phyloP scores from a whole-genome alignment of 2,797 vertebrate genomes.

The Sylvilagus floridanus region DNA sequence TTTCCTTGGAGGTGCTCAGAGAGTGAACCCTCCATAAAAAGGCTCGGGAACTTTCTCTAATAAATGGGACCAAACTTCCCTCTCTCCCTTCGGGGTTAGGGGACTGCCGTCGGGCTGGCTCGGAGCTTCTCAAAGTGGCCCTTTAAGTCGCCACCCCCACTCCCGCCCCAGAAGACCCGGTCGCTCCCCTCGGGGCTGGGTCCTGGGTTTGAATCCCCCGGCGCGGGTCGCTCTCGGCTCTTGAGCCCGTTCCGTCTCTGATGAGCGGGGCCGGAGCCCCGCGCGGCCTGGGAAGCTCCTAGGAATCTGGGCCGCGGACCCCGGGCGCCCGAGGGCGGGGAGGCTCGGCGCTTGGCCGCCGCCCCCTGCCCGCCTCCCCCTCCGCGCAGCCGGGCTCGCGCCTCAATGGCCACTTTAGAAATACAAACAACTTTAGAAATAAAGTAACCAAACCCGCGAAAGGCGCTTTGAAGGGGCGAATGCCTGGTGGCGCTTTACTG shows the following conservation, averaged over 20 bases:
- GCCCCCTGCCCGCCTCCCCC: neutral
- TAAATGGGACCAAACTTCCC: neutral
- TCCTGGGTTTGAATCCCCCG: neutral
- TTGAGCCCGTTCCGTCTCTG: constrained; percentile 50
- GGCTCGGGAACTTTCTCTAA: neutral
- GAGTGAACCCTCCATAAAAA: neutral
- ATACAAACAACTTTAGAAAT: constrained; percentile 97
- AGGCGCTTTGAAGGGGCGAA: constrained; percentile 90
- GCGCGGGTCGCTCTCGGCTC: too few relatives aligned
- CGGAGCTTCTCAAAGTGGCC: too few relatives aligned
- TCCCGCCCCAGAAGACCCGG: fast-evolving
- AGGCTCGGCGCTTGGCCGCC: neutral
- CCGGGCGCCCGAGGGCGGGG: neutral
- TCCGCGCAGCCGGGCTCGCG: constrained; percentile 80
- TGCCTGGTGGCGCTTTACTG: constrained; percentile 93
- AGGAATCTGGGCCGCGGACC: neutral
- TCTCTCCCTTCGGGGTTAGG: too few relatives aligned
- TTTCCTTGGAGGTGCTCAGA: neutral
- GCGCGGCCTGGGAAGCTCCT: neutral
- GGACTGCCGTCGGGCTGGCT: neutral
- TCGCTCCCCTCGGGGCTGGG: neutral
- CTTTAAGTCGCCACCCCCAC: too few relatives aligned
- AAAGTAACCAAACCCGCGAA: constrained; percentile 92
- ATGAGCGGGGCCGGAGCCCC: neutral
- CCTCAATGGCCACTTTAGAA: constrained; percentile 94